Evolutionary conservation across 2,797 vertebrate species (phyloP), one percentile per base, ranked within the genome.

Genomic region (Diglossa cyanea): DNA sequence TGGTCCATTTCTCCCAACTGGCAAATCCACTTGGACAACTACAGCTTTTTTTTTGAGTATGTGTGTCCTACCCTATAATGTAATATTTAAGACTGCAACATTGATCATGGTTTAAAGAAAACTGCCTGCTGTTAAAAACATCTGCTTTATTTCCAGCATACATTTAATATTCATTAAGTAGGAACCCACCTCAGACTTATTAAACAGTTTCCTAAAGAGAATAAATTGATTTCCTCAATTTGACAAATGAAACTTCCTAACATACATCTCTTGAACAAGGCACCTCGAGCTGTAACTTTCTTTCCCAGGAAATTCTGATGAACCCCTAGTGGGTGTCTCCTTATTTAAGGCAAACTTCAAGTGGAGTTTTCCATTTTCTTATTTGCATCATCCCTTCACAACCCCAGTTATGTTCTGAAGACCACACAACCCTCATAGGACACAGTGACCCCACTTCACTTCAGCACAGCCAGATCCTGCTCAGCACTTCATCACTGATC

Each of bases 401-500:
- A 13, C 33, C 73, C 66, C 4, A 85, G 63, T 76, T 82, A 42
- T 6, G 13, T 35, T 48, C 37, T 84, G 67, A 67, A 53, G 40
- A 63, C 24, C 50, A 65, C 17, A 50, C 30, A 75, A 20, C 37
- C 63, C 58, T 62, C 53, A 5, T 0, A 48, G 51, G 31, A 66
- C 25, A 66, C 60, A 62, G 63, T 13, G 73, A 92, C 60, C 50
- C 57, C 39, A 25, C 33, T 53, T 55, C 73, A 58, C 70, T 80
- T 23, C 44, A 96, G 81, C 45, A 47, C 28, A 79, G 91, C 67
- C 93, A 94, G 75, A 84, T 60, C 81, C 88, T 92, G 57, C 94
- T 91, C 68, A 94, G 81, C 92, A 94, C 94, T 80, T 95, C 94
- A 94, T 84, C 86, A 54, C 9, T 28, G 68, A 20, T 6, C n/a